Percentiles rank a stretch among this genome's conserved stretches.
Evolutionary conservation across 2,797 vertebrate species (phyloP).

Genomic region (Luscinia megarhynchos): DNA sequence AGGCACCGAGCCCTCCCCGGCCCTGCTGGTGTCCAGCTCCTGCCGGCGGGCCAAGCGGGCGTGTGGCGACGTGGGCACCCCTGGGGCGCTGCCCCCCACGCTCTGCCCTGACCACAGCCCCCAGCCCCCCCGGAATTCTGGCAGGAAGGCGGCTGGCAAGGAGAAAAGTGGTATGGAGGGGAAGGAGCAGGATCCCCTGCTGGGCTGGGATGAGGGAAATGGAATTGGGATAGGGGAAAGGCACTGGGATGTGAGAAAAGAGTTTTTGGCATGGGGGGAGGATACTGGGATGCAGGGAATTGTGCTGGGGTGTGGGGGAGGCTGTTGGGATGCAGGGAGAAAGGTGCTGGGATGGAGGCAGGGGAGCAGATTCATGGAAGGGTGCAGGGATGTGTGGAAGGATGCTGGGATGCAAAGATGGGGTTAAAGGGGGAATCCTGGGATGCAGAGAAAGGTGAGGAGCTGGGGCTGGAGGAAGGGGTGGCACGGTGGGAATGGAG

Average conservation of each 20-base stretch:
- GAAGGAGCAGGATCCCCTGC: background rate
- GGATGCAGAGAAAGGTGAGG: background rate
- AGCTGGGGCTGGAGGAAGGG: background rate
- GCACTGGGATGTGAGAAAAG: accelerated
- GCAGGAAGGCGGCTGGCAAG: conserved; percentile 78
- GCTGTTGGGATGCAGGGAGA: accelerated
- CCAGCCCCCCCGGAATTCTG: conserved; percentile 69
- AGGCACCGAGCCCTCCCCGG: conserved; percentile 89
- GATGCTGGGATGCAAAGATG: too few species aligned
- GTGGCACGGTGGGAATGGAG: accelerated
- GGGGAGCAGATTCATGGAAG: background rate
- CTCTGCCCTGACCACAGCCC: conserved; percentile 71
- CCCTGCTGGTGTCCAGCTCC: conserved; percentile 82
- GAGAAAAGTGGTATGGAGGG: conserved; percentile 84
- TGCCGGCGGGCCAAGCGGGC: conserved; percentile 78
- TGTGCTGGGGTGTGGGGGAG: accelerated
- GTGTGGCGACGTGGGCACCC: conserved; percentile 74
- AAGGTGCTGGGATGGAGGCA: background rate
- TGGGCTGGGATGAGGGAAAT: accelerated
- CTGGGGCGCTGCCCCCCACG: conserved; percentile 72
- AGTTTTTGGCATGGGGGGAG: too few species aligned
- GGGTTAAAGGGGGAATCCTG: background rate
- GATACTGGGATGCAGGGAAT: background rate
- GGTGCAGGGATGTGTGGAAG: too few species aligned
- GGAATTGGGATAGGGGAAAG: too few species aligned